Evolutionary conservation across 92 coral and sea anemone species (phyloP), one percentile per base, ranked within the genome.

Genomic region (Paramuricea clavata): DNA sequence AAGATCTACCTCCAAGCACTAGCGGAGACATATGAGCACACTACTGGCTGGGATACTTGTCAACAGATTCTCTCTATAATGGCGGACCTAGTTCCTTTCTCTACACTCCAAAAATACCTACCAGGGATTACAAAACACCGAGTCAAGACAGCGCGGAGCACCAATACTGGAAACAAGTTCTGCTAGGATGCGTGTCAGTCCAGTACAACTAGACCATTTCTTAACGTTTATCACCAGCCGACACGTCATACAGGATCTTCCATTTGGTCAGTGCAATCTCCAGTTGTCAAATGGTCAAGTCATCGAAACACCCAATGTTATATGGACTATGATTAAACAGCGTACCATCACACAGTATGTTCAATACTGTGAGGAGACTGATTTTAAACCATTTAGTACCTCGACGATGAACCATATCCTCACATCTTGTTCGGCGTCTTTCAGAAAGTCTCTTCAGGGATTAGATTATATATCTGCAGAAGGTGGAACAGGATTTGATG

Each of bases 51-150:
- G 57, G 57, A 49, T 49, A 91, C 94, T 28, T 75, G 92, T 71
- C 73, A 92, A 32, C 92, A 88, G 64, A 78, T 88, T 32, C 87
- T 91, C 32, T 88, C 89, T 61, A 88, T 91, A 1, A 88, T 91
- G 27, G 94, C 92, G 33, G 94, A 88, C 82, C 83, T 91, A 49
- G 87, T 88, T n/a, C 82, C 91, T 12, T 83, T 64, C 52, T 77
- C 62, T 76, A 67, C 82, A 36, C 72, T 91, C 62, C 92, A 44
- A 34, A n/a, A n/a, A n/a, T n/a, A n/a, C n/a, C 88, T 1, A 88
- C 92, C 12, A 78, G 73, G 15, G 71, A 88, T 44, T 59, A n/a
- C n/a, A n/a, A n/a, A n/a, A n/a, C n/a, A n/a, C n/a, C n/a, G 91
- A 23, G 80, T 85, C 86, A 92, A 84, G 30, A 59, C 34, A 56